phyloP scores from a whole-genome alignment of 2,888 invertebrate genomes.

The Sabellastarte sp. region DNA sequence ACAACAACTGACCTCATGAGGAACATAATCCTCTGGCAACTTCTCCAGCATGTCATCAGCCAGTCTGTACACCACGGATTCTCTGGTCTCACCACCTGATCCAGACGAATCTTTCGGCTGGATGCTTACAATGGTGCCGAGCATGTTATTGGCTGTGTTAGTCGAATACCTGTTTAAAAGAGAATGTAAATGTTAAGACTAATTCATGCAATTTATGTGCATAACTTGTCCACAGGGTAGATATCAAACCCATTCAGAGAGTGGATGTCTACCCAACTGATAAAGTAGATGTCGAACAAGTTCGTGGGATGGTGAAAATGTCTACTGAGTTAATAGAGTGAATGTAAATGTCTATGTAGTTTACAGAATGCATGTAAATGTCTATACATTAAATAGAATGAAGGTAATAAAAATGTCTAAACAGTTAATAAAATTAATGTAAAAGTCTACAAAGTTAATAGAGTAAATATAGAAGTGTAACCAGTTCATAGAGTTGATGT shows the following conservation, averaged over 20 bases:
- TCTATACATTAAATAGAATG: no score
- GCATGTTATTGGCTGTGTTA: constrained; percentile 83
- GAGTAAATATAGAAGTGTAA: no score
- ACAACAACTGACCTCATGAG: constrained; percentile 69
- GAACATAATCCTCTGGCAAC: constrained; percentile 81
- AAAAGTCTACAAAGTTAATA: no score
- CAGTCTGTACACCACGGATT: constrained; percentile 85
- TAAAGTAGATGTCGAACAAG: not conserved
- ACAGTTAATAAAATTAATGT: no score
- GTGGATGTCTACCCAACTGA: not conserved
- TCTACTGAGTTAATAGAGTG: no score
- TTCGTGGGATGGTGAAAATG: no score
- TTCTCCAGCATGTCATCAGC: constrained; percentile 91
- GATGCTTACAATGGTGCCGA: constrained; percentile 92
- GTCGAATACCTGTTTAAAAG: constrained; percentile 73
- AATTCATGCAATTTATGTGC: not conserved
- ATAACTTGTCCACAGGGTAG: not conserved
- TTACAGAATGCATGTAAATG: no score
- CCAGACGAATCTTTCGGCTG: constrained; percentile 91
- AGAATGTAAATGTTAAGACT: no score
- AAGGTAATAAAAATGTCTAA: no score
- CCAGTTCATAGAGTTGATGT: no score
- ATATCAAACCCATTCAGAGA: no score
- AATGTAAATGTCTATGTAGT: no score
- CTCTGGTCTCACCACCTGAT: constrained; percentile 73